phyloP scores from a whole-genome alignment of 2,113 vertebrate species.

The Megaceryle torquata region DNA sequence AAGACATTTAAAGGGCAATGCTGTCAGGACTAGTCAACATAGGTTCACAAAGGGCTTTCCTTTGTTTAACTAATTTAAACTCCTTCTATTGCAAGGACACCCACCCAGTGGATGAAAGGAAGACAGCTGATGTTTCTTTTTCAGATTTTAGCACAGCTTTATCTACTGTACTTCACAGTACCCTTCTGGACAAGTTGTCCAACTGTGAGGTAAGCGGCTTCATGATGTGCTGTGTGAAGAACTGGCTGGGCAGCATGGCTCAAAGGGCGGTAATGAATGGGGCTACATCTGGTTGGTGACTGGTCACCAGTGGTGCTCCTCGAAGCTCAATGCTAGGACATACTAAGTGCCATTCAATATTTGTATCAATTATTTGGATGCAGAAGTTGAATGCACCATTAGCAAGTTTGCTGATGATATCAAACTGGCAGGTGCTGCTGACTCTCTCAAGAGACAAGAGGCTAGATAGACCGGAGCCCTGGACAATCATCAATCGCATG shows the following conservation, averaged over 20 bases:
- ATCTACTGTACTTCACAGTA: background rate
- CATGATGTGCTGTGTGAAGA: rapidly evolving
- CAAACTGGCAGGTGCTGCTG: background rate
- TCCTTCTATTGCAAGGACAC: background rate
- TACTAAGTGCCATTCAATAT: background rate
- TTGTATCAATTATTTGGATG: background rate
- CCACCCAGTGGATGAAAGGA: background rate
- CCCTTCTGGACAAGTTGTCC: background rate
- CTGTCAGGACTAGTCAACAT: background rate
- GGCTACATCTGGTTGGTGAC: background rate
- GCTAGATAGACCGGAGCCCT: background rate
- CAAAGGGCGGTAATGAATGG: background rate
- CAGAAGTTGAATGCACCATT: background rate
- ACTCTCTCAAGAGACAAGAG: background rate
- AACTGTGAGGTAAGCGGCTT: rapidly evolving
- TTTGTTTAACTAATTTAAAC: background rate
- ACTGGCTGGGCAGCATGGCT: background rate
- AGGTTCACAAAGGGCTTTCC: background rate
- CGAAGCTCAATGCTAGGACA: background rate
- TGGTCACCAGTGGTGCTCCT: rapidly evolving
- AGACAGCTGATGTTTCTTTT: background rate
- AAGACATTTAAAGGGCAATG: background rate
- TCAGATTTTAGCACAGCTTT: background rate
- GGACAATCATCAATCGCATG: background rate
- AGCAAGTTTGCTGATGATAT: background rate